phyloP scores from a whole-genome alignment of 1,140 invertebrate genomes.

The Temnothorax curvispinosus region DNA sequence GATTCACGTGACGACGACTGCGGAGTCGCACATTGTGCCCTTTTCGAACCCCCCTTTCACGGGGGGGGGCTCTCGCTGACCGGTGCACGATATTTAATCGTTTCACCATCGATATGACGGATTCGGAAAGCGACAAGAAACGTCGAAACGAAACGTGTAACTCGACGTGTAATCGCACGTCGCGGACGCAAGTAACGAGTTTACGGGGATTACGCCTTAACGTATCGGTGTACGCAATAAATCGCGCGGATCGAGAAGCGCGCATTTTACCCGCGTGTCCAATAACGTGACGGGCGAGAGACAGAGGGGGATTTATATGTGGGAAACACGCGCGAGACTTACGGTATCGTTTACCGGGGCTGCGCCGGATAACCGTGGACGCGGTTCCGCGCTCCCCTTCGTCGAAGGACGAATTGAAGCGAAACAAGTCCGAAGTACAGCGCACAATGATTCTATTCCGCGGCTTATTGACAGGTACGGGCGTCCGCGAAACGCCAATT shows the following conservation, averaged over 20 bases:
- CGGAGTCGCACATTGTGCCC: not conserved
- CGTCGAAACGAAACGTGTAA: not conserved
- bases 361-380: conserved; percentile 7
- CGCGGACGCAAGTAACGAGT: not conserved
- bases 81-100: not conserved
- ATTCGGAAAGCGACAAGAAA: not conserved
- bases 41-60: not conserved
- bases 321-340: conserved; percentile 20
- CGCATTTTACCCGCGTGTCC: not conserved
- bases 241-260: not conserved
- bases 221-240: not conserved
- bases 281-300: not conserved
- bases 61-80: not conserved
- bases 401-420: conserved; percentile 16
- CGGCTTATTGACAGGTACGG: conserved; percentile 43
- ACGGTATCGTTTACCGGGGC: conserved; percentile 21
- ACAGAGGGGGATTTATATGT: not conserved
- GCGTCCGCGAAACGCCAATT: conserved; percentile 17
- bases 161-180: not conserved
- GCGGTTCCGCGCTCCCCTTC: not conserved
- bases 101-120: too few species aligned
- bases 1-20: not conserved
- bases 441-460: conserved; percentile 29
- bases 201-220: not conserved
- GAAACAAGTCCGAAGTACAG: conserved; percentile 21